Base-by-base conservation (phyloP, 1,140 invertebrate genomes). In the Akabosia matsudoensis region DNA sequence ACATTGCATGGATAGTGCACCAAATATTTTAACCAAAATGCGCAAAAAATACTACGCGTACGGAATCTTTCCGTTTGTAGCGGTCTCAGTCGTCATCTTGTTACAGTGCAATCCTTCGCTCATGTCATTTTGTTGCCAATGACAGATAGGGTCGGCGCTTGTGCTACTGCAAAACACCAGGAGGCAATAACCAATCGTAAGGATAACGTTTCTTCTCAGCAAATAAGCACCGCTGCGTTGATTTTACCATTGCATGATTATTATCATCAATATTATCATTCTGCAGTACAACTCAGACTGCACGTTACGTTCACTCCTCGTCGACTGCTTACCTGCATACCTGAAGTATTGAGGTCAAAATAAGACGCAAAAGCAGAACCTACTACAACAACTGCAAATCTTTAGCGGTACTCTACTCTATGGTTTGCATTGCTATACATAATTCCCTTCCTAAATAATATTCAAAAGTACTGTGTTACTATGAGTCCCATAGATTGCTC, bases 341-440 rank as follows among this genome's bases (percentile, higher is more conserved):
- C 70, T 75, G 30, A 73, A 73, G 30, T 77, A 79, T 77, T 79
- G 76, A 79, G 78, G 78, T 79, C 78, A 79, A 74, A 74, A 52
- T 79, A 73, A 73, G 64, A 79, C 78, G 78, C 78, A 79, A 73
- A 79, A 77, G 76, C 51, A 30, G 73, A 79, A 79, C 76, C 78
- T 77, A 79, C 70, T 10, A 54, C 34, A 16, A 67, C 61, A 16
- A 67, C 22, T 30, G 26, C 4, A 67, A 67, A 67, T 67, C 22
- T 30, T 67, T 67, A 67, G 28, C 61, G 61, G 61, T 67, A 67
- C 61, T 67, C 61, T 67, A 10, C 37, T n/a, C n/a, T n/a, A n/a
- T n/a, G n/a, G n/a, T n/a, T 45, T 31, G 24, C 61, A 67, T 61
- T 61, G 24, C 54, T 10, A 16, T 24, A 61, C 24, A 22, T 24